Conservation (phyloP, 2,888 invertebrate species). For the Eristalinus sepulchralis region DNA sequence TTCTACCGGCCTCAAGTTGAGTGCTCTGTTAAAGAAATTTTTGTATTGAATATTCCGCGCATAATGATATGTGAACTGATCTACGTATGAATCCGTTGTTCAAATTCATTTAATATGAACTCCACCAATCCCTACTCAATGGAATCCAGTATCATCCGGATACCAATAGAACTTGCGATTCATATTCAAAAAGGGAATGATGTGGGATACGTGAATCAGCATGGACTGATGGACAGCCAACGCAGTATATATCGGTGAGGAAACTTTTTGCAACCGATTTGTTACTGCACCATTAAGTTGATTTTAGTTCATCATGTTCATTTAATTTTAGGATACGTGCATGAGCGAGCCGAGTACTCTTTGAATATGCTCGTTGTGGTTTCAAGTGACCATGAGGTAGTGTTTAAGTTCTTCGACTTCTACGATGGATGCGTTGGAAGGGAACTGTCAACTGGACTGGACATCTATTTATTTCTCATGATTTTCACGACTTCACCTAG, state of each 20-base stretch:
- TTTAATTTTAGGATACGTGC: no score
- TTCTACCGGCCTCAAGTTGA: neutral
- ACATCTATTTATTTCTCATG: no score
- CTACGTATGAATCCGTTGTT: slow-evolving; percentile 5
- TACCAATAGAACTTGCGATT: slow-evolving; percentile 32
- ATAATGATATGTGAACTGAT: slow-evolving; percentile 29
- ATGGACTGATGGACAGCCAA: slow-evolving; percentile 48
- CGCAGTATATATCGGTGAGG: neutral
- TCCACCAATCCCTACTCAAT: neutral
- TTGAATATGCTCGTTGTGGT: neutral
- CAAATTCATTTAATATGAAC: slow-evolving; percentile 56
- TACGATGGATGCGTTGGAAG: no score
- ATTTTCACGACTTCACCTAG: no score
- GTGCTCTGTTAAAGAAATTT: slow-evolving; percentile 3
- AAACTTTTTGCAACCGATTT: neutral
- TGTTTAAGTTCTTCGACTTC: no score
- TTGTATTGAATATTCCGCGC: slow-evolving; percentile 17
- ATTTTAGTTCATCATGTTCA: neutral
- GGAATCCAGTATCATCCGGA: neutral
- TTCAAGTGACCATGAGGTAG: neutral
- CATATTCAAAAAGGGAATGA: slow-evolving; percentile 14
- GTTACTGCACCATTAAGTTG: neutral
- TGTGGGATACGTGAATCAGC: slow-evolving; percentile 24
- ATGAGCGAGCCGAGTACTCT: neutral
- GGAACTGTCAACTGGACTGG: no score